Evolutionary conservation across 2,797 vertebrate genomes (phyloP), one percentile per base, ranked within the genome.

Genomic region (Morus bassanus): DNA sequence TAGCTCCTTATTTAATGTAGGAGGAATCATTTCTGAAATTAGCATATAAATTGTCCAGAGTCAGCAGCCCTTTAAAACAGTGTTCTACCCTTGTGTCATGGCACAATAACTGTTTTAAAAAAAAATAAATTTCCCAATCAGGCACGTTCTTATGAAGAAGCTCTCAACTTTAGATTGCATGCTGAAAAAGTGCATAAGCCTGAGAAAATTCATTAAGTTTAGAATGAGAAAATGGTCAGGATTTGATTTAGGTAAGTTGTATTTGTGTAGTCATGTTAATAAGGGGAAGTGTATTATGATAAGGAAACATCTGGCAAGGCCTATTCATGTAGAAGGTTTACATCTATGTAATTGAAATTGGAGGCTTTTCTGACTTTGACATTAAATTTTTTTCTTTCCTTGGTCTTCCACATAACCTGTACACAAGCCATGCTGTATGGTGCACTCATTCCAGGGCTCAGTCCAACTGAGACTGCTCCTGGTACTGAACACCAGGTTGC

Each of bases 11-110:
- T 95, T 97, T 96, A 92, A 97, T 95, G 97, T 75, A 79, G 95
- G 94, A 96, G 96, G 97, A 97, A 91, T 96, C 90, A 91, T 91
- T 98, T 97, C 95, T 95, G 89, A 92, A 97, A 98, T 98, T 98
- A 98, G 96, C 98, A 98, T 98, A 97, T 89, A 98, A 98, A 98
- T 97, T 94, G 96, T 93, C 90, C 14, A 2, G 60, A 91, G 97
- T 97, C 96, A 98, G 96, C 96, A 98, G 95, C 95, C 94, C 91
- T 93, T 82, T 95, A 60, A 68, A 96, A 85, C 74, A 19, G 21
- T 27, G 31, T 77, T 92, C 69, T 93, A 85, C 48, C 75, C 22
- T 70, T 95, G 63, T 85, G 89, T 95, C 82, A 33, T 94, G 96
- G 88, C 95, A 43, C 74, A 78, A 39, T 30, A 37, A 69, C 39